Conservation (phyloP, 2,888 invertebrate species). For the Pimpla rufipes region DNA sequence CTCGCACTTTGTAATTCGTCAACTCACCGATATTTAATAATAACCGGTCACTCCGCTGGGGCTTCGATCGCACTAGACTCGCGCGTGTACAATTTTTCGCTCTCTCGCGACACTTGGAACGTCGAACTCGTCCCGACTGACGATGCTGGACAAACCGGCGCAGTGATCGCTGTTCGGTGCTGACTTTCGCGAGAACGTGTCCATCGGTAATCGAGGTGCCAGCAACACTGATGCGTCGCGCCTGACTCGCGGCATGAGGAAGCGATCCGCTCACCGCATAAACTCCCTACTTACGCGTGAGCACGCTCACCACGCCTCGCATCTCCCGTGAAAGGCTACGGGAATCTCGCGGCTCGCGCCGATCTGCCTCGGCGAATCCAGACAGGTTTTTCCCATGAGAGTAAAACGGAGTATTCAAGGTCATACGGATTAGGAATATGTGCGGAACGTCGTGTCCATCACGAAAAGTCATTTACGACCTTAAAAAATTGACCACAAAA, state of each 20-base stretch:
- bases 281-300: slow-evolving; percentile 80
- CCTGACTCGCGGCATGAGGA: slow-evolving; percentile 75
- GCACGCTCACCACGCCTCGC: slow-evolving; percentile 4
- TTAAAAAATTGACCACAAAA: no score
- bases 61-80: slow-evolving; percentile 14
- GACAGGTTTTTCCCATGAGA: no score
- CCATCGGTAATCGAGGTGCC: slow-evolving; percentile 81
- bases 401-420: no score
- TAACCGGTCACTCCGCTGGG: not conserved
- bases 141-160: slow-evolving; percentile 20
- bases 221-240: slow-evolving; percentile 78
- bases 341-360: not conserved
- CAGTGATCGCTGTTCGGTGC: slow-evolving; percentile 53
- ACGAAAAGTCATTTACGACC: no score
- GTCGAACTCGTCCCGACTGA: slow-evolving; percentile 17
- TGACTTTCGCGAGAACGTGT: slow-evolving; percentile 73
- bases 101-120: slow-evolving; percentile 10
- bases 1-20: not conserved
- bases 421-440: no score
- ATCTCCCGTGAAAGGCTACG: not conserved
- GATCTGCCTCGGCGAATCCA: no score
- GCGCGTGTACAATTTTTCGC: slow-evolving; percentile 18
- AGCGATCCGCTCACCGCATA: slow-evolving; percentile 79
- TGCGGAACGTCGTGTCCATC: no score
- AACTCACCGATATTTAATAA: slow-evolving; percentile 24